Percentiles rank a stretch among this genome's conserved stretches.
phyloP scores from a whole-genome alignment of 2,113 vertebrate species.

The Coryphaenoides rupestris region DNA sequence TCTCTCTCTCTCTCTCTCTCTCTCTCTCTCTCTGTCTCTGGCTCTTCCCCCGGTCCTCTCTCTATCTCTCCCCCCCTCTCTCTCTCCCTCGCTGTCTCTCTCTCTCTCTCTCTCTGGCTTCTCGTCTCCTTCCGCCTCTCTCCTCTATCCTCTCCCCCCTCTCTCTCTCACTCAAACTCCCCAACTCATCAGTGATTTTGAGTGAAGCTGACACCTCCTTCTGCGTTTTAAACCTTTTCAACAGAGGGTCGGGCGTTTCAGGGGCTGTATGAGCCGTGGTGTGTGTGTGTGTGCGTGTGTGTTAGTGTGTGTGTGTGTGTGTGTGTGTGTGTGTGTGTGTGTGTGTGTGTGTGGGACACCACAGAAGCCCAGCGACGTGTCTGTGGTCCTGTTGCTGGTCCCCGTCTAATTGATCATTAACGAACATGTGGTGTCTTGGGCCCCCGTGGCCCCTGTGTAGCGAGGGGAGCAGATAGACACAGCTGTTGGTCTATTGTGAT shows the following conservation, averaged over 20 bases:
- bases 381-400: slow-evolving; percentile 45
- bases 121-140: neutral
- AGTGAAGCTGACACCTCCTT: slow-evolving; percentile 38
- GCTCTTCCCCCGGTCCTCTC: too few relatives aligned
- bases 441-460: slow-evolving; percentile 53
- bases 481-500: slow-evolving; percentile 68
- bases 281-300: slow-evolving; percentile 17
- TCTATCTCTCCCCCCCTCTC: too few relatives aligned
- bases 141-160: neutral
- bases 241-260: slow-evolving; percentile 59
- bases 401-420: slow-evolving; percentile 69
- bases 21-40: neutral
- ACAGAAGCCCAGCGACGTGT: slow-evolving; percentile 37
- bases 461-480: slow-evolving; percentile 49
- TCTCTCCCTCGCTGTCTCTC: too few relatives aligned
- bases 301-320: slow-evolving; percentile 27
- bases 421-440: slow-evolving; percentile 60
- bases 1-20: neutral
- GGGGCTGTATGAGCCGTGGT: slow-evolving; percentile 36
- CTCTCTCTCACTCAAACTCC: slow-evolving; percentile 39
- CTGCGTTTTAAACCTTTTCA: slow-evolving; percentile 53
- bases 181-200: slow-evolving; percentile 51
- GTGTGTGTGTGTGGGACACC: slow-evolving; percentile 21
- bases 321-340: slow-evolving; percentile 27
- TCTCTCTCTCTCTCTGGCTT: too few relatives aligned